Evolutionary conservation across 2,888 invertebrate species (phyloP).

Genomic region (Phrixothrix hirtus): DNA sequence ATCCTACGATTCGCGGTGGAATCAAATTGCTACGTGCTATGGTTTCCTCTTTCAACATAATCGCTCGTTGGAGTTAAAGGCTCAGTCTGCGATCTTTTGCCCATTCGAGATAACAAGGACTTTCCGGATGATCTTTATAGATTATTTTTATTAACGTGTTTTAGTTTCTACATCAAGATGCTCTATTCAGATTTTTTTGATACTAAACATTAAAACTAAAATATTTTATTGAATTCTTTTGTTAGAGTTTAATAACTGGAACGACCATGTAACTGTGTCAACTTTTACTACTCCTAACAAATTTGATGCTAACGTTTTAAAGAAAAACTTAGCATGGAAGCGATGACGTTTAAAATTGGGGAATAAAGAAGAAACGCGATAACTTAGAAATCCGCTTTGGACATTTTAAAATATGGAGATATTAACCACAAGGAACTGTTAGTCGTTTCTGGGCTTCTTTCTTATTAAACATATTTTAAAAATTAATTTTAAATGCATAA

Average conservation of each 20-base stretch:
- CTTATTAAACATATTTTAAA: too few species aligned
- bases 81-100: conserved; percentile 14
- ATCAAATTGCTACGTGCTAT: conserved; percentile 31
- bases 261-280: not conserved
- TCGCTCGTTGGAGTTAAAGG: conserved; percentile 22
- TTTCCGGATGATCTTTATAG: conserved; percentile 12
- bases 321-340: too few species aligned
- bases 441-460: not conserved
- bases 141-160: conserved; percentile 5
- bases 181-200: too few species aligned
- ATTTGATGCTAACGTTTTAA: too few species aligned
- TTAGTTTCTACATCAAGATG: too few species aligned
- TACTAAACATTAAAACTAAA: too few species aligned
- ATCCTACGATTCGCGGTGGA: conserved; percentile 25
- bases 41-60: conserved; percentile 20
- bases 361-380: too few species aligned
- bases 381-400: too few species aligned
- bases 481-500: too few species aligned
- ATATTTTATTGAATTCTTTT: too few species aligned
- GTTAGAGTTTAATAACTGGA: not conserved
- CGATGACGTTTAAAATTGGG: too few species aligned
- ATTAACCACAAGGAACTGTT: not conserved
- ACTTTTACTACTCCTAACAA: too few species aligned
- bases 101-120: conserved; percentile 9
- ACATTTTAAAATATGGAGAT: not conserved